Evolutionary conservation across 2,888 invertebrate species (phyloP), one percentile per base, ranked within the genome.

Genomic region (Tortrix viridana): DNA sequence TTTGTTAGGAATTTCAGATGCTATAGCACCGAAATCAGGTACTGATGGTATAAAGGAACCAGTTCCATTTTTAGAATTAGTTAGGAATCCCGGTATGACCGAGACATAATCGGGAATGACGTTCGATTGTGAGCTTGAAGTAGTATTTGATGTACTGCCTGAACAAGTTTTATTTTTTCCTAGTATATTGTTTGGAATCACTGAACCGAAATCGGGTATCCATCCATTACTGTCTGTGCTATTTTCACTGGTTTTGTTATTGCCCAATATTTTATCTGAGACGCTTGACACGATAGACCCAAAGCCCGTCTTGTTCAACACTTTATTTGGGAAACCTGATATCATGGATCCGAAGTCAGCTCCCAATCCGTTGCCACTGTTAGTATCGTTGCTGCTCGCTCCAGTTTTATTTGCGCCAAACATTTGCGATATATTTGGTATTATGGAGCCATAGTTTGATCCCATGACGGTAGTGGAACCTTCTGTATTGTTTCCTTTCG

Each of bases 381-480:
- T 52, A 4, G 43, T 50, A 16, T 6, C 43, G 14, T 50, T 54
- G 41, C n/a, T 18, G 19, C 37, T 44, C 23, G 56, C 22, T 23
- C 43, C 50, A 19, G 56, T 57, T 14, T 56, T 46, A 20, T 62
- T 52, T 2, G 9, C 5, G 1, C 50, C 62, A 14, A 62, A 50
- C 14, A 56, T 56, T 16, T 57, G 46, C 2, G 46, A 2, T 6
- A 50, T 12, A 32, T 32, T 32, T 18, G 58, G 63, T 48, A 48
- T 37, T 4, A 53, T 23, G 23, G 38, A 20, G n/a, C 16, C 22
- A 19, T 20, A 58, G 18, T 32, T 47, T 9, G 22, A 16, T 20
- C 57, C 63, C 55, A 55, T 62, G 6, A 56, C 44, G 3, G 55
- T 56, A 5, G 56, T 62, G 16, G 49, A 37, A 18, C 46, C 58